Conservation (phyloP, 2,797 vertebrate species). For the Acipenser ruthenus region DNA sequence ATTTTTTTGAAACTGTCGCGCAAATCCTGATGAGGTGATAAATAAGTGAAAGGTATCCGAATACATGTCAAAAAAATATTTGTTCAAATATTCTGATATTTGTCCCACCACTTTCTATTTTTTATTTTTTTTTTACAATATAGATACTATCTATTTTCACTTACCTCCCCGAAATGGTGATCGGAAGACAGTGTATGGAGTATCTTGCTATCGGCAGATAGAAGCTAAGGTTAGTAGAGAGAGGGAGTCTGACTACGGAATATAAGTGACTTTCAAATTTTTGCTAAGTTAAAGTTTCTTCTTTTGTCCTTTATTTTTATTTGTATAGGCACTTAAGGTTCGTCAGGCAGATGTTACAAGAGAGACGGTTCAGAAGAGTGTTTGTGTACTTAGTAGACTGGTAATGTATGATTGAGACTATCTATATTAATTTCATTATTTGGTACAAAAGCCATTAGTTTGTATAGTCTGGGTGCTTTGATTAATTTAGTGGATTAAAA, state of each 20-base stretch:
- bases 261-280: neutral
- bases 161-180: slow-evolving; percentile 77
- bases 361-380: slow-evolving; percentile 97
- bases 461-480: no score
- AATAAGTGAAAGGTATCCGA: neutral
- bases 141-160: slow-evolving; percentile 88
- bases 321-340: slow-evolving; percentile 79
- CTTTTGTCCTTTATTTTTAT: slow-evolving; percentile 25
- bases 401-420: slow-evolving; percentile 42
- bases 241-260: slow-evolving; percentile 6
- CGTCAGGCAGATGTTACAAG: slow-evolving; percentile 90
- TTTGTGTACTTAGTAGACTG: slow-evolving; percentile 92
- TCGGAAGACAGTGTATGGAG: slow-evolving; percentile 81
- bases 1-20: no score
- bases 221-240: slow-evolving; percentile 81
- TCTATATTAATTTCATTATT: no score
- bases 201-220: slow-evolving; percentile 95
- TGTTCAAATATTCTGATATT: neutral
- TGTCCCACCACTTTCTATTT: slow-evolving; percentile 16
- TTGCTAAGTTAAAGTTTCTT: neutral
- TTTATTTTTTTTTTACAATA: slow-evolving; percentile 12
- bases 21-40: no score
- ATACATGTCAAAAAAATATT: neutral
- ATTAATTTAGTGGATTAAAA: no score
- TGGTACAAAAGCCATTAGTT: no score